Percentiles rank a stretch among this genome's conserved stretches.
Evolutionary conservation across 2,888 invertebrate genomes (phyloP).

Genomic region (Lacanobia oleracea): DNA sequence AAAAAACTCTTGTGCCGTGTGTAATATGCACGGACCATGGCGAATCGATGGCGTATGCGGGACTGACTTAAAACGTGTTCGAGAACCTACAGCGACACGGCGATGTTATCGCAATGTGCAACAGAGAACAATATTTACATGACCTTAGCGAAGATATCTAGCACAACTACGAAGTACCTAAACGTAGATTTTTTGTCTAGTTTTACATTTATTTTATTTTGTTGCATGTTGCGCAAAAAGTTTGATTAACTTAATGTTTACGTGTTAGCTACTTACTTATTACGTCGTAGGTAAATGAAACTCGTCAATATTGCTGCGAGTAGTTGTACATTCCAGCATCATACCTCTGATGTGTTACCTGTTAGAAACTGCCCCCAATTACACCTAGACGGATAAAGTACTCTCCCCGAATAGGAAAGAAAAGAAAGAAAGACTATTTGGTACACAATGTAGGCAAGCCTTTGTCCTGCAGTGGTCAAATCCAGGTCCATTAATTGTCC

Average conservation of each 20-base stretch:
- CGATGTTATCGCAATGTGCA: background rate
- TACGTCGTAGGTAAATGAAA: background rate
- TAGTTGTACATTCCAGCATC: background rate
- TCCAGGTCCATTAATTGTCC: background rate
- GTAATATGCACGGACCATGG: background rate
- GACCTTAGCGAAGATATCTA: slow-evolving; percentile 1
- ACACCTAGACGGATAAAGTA: background rate
- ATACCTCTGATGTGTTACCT: background rate
- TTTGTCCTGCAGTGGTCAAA: background rate
- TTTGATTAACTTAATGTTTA: background rate
- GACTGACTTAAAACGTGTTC: slow-evolving; percentile 21
- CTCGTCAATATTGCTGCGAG: background rate
- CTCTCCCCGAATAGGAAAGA: no score
- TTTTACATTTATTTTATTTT: slow-evolving; percentile 1
- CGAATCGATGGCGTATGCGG: slow-evolving; percentile 2
- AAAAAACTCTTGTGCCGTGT: background rate
- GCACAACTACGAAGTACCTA: background rate
- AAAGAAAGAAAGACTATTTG: no score
- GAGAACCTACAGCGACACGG: background rate
- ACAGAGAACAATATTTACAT: background rate
- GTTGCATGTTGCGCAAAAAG: background rate
- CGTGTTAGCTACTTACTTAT: background rate
- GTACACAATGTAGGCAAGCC: no score
- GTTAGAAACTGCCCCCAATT: background rate
- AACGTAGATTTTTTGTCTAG: background rate